These are phyloP conservation scores for Palythoa grandis DNA, from an alignment of 92 coral and sea anemone species.

Conservation along the genomic window DNA sequence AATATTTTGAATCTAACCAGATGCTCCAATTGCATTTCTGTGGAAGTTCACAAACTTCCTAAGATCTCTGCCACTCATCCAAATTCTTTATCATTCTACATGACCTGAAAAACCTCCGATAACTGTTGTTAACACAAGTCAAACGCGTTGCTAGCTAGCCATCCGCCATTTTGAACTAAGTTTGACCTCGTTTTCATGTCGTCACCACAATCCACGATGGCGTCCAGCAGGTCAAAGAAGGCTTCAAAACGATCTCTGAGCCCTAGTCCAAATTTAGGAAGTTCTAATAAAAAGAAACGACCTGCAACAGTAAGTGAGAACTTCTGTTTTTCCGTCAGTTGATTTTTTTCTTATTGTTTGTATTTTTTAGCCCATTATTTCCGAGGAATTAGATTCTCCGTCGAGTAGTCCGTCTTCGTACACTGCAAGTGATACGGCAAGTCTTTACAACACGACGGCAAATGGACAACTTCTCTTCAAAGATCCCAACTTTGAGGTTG, in stretches of 20 bases:
- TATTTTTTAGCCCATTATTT: constrained; percentile 74
- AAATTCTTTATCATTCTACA: constrained; percentile 26
- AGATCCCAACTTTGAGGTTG: constrained; percentile 93
- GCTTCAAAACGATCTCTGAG: constrained; percentile 72
- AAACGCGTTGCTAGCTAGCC: constrained; percentile 36
- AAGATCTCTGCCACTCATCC: constrained; percentile 98
- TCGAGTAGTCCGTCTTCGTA: constrained; percentile 93
- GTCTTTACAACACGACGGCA: constrained; percentile 46
- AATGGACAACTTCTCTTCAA: constrained; percentile 80
- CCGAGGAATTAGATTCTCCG: constrained; percentile 87
- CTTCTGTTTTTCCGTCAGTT: not conserved
- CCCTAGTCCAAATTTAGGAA: constrained; percentile 65
- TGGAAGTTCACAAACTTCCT: constrained; percentile 98
- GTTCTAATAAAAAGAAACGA: constrained; percentile 80
- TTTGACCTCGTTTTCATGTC: constrained; percentile 37
- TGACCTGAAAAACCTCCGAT: not conserved
- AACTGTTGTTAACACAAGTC: not conserved
- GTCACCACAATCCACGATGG: constrained; percentile 70
- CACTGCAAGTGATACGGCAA: constrained; percentile 75
- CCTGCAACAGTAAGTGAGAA: constrained; percentile 74
- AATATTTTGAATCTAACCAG: constrained; percentile 65
- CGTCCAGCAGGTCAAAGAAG: constrained; percentile 83
- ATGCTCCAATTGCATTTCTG: constrained; percentile 95
- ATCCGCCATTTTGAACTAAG: constrained; percentile 61
- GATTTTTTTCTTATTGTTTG: not conserved